A percentile compares a stretch with the other conserved stretches of the same genome.
These are phyloP conservation scores for Atethmia centrago DNA, from an alignment of 2,888 invertebrate genomes.

Conservation along the genomic window DNA sequence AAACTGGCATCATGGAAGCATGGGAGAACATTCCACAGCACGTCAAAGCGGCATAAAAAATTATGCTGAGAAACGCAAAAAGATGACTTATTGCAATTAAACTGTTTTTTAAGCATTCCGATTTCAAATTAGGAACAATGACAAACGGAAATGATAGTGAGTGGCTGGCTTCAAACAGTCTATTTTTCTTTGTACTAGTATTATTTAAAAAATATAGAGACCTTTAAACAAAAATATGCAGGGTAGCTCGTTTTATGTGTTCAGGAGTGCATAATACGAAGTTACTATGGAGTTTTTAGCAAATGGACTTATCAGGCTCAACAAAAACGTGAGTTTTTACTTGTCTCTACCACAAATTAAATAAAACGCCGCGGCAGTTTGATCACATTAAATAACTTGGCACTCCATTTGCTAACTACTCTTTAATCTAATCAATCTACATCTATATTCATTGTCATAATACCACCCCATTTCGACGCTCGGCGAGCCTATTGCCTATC, in stretches of 20 bases:
- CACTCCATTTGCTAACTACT: constrained; percentile 30
- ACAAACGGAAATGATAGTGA: neutral
- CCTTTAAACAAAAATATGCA: neutral
- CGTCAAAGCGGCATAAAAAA: neutral
- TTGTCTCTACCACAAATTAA: neutral
- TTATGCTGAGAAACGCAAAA: neutral
- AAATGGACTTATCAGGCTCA: constrained; percentile 16
- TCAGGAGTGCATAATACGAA: neutral
- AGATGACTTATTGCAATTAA: too few species aligned
- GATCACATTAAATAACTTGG: constrained; percentile 2
- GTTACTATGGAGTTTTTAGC: neutral
- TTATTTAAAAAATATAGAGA: neutral
- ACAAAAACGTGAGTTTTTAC: neutral
- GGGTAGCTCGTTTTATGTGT: neutral
- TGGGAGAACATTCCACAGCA: too few species aligned
- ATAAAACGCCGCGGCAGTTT: neutral
- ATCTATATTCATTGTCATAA: neutral
- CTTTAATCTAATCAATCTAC: constrained; percentile 18
- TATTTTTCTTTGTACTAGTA: neutral
- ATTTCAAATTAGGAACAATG: neutral
- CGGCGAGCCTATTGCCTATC: neutral
- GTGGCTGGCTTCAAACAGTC: neutral
- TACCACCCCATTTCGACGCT: neutral
- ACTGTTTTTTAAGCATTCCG: too few species aligned
- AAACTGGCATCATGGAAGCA: too few species aligned